phyloP scores from a whole-genome alignment of 2,113 vertebrate species.

The Microtus richardsoni region DNA sequence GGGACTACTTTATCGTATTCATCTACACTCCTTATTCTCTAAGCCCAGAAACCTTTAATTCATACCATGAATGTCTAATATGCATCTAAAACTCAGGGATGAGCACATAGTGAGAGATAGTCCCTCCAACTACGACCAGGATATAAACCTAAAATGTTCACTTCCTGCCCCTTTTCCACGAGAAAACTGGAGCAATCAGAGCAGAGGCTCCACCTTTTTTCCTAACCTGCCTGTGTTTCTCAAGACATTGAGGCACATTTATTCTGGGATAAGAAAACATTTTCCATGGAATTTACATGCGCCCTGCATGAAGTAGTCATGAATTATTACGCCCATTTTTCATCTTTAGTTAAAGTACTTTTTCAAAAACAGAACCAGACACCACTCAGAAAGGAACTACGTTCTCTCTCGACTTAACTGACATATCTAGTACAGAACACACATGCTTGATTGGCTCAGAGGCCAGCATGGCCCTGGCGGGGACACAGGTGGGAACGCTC shows the following conservation, averaged over 20 bases:
- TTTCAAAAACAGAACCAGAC: slow-evolving; percentile 9
- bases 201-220: neutral
- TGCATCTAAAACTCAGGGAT: neutral
- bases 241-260: neutral
- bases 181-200: neutral
- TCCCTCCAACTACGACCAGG: neutral
- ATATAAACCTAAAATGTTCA: neutral
- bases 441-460: slow-evolving; percentile 57
- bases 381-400: neutral
- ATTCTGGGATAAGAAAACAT: neutral
- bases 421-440: slow-evolving; percentile 59
- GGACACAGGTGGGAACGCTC: slow-evolving; percentile 74
- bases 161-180: neutral
- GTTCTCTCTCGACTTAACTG: slow-evolving; percentile 9
- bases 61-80: neutral
- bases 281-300: slow-evolving; percentile 7
- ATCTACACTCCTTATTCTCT: no score
- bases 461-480: neutral
- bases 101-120: neutral
- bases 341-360: slow-evolving; percentile 8
- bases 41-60: neutral
- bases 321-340: neutral
- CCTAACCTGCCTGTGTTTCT: neutral
- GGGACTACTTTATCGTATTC: no score
- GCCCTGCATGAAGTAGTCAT: neutral